Evolutionary conservation across 2,797 vertebrate genomes (phyloP).

Genomic region (Manis pentadactyla): DNA sequence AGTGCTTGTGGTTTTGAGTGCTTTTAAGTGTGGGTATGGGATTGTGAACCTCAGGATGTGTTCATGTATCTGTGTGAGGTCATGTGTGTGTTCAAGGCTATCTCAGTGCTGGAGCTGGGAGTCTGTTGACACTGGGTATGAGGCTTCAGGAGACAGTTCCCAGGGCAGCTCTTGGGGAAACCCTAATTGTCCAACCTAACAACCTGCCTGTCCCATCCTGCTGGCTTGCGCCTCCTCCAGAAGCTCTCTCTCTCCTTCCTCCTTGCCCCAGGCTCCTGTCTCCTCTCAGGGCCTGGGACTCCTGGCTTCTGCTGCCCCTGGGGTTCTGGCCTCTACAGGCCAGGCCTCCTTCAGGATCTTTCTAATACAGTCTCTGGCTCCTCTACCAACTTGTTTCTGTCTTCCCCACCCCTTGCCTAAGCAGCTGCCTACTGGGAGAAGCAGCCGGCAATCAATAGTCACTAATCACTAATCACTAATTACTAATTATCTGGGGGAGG

Average conservation of each 20-base stretch:
- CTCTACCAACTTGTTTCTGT: neutral
- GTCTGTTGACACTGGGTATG: neutral
- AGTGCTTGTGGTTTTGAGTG: neutral
- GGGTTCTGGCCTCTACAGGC: neutral
- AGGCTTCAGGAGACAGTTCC: neutral
- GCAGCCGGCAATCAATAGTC: slow-evolving; percentile 80
- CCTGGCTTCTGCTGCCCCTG: neutral
- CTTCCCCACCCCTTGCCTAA: slow-evolving; percentile 59
- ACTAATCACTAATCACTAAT: slow-evolving; percentile 84
- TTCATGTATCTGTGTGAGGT: neutral
- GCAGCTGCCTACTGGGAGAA: slow-evolving; percentile 61
- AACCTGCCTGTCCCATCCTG: neutral
- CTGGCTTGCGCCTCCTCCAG: neutral
- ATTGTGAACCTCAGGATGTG: neutral
- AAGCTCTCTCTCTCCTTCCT: neutral
- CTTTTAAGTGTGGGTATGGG: neutral
- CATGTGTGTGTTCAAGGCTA: neutral
- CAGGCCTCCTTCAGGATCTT: slow-evolving; percentile 20
- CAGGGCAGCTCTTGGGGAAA: neutral
- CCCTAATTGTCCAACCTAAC: neutral
- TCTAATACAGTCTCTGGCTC: neutral
- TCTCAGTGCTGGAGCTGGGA: neutral
- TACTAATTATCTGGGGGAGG: slow-evolving; percentile 78
- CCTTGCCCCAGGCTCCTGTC: neutral
- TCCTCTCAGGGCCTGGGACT: neutral